phyloP scores from a whole-genome alignment of 2,888 invertebrate genomes.

The Smittia aterrima region DNA sequence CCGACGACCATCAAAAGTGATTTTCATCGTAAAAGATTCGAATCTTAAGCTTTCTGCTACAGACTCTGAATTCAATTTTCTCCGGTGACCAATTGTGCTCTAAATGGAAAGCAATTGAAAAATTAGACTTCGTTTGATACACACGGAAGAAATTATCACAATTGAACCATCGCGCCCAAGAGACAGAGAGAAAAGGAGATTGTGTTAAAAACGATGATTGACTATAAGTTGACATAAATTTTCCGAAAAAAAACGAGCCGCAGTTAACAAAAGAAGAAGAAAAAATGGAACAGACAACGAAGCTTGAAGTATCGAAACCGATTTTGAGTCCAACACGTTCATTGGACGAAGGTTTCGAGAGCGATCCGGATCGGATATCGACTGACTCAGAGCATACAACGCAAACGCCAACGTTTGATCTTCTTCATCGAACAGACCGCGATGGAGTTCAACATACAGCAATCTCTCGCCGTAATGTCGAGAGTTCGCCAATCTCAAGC shows the following conservation, averaged over 20 bases:
- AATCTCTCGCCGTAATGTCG: constrained; percentile 48
- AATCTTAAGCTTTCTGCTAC: background rate
- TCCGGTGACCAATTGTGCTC: background rate
- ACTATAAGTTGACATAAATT: constrained; percentile 6
- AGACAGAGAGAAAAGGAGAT: background rate
- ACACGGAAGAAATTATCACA: background rate
- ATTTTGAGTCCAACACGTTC: constrained; percentile 55
- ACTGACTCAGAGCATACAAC: constrained; percentile 54
- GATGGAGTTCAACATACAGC: constrained; percentile 49
- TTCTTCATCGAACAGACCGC: constrained; percentile 46
- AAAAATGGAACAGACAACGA: constrained; percentile 36
- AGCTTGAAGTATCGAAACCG: constrained; percentile 49
- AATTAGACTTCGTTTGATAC: background rate
- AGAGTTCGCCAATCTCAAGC: constrained; percentile 22
- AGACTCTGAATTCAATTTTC: background rate
- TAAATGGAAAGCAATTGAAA: constrained; percentile 3
- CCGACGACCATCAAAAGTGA: constrained; percentile 12
- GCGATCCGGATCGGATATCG: constrained; percentile 55
- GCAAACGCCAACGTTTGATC: constrained; percentile 44
- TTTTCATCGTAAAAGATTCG: constrained; percentile 3
- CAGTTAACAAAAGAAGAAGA: background rate
- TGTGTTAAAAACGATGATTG: background rate
- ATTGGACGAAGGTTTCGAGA: constrained; percentile 55
- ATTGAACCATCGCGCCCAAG: background rate
- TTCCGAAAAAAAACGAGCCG: background rate